Conservation (phyloP, 2,113 vertebrate genomes). For the Meriones unguiculatus region DNA sequence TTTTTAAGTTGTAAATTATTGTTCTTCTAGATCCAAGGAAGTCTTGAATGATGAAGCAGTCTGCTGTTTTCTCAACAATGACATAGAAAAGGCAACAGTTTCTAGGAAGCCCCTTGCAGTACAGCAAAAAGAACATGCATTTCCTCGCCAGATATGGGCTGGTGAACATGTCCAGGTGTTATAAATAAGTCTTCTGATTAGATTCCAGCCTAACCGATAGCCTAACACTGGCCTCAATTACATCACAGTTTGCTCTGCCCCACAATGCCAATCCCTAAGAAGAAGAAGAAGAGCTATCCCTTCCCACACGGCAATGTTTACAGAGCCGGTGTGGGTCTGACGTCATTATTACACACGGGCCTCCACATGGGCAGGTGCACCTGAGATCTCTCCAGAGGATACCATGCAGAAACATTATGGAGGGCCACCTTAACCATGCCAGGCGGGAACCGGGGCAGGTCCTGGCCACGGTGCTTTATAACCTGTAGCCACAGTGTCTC, state of each 20-base stretch:
- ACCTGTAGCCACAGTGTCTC: background rate
- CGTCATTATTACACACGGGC: background rate
- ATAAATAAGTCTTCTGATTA: background rate
- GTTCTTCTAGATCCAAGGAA: background rate
- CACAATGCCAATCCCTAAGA: background rate
- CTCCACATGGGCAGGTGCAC: background rate
- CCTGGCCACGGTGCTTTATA: background rate
- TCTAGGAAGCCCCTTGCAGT: background rate
- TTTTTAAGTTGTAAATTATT: conserved; percentile 20
- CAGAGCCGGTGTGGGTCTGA: background rate
- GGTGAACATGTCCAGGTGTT: conserved; percentile 1
- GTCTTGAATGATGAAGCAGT: background rate
- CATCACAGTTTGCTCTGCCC: background rate
- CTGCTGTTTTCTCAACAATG: background rate
- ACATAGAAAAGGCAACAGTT: background rate
- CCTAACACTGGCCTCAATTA: background rate
- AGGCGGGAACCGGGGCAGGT: background rate
- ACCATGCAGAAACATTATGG: background rate
- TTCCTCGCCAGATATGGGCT: background rate
- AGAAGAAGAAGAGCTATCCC: background rate
- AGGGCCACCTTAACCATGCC: background rate
- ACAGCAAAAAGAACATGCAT: background rate
- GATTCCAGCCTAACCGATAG: background rate
- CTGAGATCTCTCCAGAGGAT: background rate
- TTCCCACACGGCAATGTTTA: background rate